These are phyloP conservation scores for Hydrochoerus hydrochaeris DNA, from an alignment of 2,113 vertebrate species.

Conservation along the genomic window DNA sequence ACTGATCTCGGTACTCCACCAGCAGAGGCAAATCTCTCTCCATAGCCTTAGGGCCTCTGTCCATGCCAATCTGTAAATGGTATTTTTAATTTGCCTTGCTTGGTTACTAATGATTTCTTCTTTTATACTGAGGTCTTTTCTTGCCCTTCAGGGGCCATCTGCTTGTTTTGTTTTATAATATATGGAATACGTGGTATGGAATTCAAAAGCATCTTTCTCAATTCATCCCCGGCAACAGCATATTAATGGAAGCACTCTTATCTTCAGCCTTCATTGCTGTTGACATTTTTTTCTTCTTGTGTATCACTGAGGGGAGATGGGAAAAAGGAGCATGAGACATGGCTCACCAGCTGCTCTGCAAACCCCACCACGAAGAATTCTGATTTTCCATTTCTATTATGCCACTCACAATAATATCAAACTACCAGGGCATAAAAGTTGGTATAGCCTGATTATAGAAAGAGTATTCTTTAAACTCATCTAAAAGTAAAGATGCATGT, in stretches of 20 bases:
- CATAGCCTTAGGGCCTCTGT: background rate
- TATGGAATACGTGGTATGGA: background rate
- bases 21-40: background rate
- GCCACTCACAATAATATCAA: background rate
- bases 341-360: background rate
- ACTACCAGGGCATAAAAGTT: background rate
- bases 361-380: background rate
- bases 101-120: background rate
- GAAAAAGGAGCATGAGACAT: fast-evolving
- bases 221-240: background rate
- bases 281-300: background rate
- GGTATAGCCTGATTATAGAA: background rate
- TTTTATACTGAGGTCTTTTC: background rate
- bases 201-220: background rate
- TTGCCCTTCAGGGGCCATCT: background rate
- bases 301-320: background rate
- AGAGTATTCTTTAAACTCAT: background rate
- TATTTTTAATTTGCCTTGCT: slow-evolving; percentile 2
- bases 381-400: background rate
- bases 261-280: background rate
- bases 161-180: background rate
- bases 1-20: fast-evolving
- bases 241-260: background rate
- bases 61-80: background rate
- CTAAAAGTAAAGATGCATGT: background rate